Percentiles rank a stretch among this genome's conserved stretches.
These are phyloP conservation scores for Gasterosteus aculeatus DNA, from an alignment of 2,113 vertebrate species.

Conservation along the genomic window DNA sequence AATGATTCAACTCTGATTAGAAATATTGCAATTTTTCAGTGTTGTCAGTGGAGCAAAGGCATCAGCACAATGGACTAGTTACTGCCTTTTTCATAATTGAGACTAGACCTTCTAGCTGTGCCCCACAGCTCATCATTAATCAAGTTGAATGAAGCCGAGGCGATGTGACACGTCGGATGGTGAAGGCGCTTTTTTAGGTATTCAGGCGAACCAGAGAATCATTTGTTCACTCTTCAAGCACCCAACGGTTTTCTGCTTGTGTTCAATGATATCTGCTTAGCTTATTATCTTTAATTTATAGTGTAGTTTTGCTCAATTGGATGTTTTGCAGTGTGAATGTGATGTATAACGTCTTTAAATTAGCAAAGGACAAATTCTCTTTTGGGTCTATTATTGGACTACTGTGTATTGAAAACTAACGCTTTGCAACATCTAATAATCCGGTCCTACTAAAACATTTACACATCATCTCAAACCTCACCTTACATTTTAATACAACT, in stretches of 20 bases:
- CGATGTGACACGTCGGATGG: constrained; percentile 90
- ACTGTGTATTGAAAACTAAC: constrained; percentile 15
- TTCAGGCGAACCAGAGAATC: constrained; percentile 86
- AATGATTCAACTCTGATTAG: constrained; percentile 96
- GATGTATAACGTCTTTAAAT: constrained; percentile 1
- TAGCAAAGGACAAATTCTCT: not conserved
- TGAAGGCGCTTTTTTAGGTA: constrained; percentile 93
- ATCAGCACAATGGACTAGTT: constrained; percentile 97
- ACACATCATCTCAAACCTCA: constrained; percentile 32
- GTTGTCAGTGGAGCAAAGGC: constrained; percentile 96
- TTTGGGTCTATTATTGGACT: constrained; percentile 9
- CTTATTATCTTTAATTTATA: not conserved
- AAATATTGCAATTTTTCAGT: constrained; percentile 98
- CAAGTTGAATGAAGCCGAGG: constrained; percentile 92
- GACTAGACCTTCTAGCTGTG: constrained; percentile 97
- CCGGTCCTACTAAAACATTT: constrained; percentile 51
- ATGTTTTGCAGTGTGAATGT: not conserved
- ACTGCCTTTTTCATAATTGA: constrained; percentile 99
- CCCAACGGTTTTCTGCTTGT: constrained; percentile 85
- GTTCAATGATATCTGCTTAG: not conserved
- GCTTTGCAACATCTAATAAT: constrained; percentile 32
- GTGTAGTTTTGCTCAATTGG: not conserved
- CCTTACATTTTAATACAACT: not conserved
- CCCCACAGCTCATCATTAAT: constrained; percentile 99
- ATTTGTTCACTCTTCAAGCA: constrained; percentile 86